Percentiles rank a stretch among this genome's conserved stretches.
Evolutionary conservation across 2,888 invertebrate genomes (phyloP).

Genomic region (Lasioglossum marginatum): DNA sequence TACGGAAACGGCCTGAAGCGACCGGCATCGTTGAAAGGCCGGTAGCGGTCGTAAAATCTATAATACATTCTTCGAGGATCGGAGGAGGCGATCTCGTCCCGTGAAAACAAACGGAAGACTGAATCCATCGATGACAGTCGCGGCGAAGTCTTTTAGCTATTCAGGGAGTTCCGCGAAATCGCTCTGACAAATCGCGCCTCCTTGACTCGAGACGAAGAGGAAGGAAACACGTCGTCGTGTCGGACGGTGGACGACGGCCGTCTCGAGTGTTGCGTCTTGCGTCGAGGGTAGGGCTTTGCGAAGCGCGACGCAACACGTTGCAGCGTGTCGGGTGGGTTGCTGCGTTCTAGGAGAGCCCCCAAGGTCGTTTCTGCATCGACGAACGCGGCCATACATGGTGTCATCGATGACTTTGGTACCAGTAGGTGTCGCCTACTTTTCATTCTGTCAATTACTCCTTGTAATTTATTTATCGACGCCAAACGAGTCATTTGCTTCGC

Average conservation of each 20-base stretch:
- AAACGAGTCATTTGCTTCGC: constrained; percentile 15
- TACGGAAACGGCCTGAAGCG: constrained; percentile 79
- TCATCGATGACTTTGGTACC: constrained; percentile 59
- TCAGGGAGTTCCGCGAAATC: constrained; percentile 49
- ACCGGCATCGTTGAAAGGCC: constrained; percentile 81
- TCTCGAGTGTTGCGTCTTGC: neutral
- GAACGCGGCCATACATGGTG: constrained; percentile 77
- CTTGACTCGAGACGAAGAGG: constrained; percentile 33
- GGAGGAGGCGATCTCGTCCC: constrained; percentile 47
- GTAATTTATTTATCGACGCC: constrained; percentile 27
- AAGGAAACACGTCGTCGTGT: constrained; percentile 32
- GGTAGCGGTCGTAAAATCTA: constrained; percentile 84
- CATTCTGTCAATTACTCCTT: constrained; percentile 48
- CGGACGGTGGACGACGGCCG: constrained; percentile 4
- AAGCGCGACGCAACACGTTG: neutral
- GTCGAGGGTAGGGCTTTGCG: neutral
- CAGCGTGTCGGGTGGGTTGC: constrained; percentile 51
- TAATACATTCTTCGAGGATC: constrained; percentile 78
- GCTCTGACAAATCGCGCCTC: constrained; percentile 30
- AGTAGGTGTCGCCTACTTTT: constrained; percentile 68
- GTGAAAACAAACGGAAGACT: constrained; percentile 56
- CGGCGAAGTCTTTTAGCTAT: constrained; percentile 19
- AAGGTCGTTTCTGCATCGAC: constrained; percentile 71
- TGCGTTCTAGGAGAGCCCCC: constrained; percentile 61
- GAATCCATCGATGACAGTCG: constrained; percentile 57